Conservation (phyloP, 2,113 vertebrate genomes). For the Myrmophylax atrothorax region DNA sequence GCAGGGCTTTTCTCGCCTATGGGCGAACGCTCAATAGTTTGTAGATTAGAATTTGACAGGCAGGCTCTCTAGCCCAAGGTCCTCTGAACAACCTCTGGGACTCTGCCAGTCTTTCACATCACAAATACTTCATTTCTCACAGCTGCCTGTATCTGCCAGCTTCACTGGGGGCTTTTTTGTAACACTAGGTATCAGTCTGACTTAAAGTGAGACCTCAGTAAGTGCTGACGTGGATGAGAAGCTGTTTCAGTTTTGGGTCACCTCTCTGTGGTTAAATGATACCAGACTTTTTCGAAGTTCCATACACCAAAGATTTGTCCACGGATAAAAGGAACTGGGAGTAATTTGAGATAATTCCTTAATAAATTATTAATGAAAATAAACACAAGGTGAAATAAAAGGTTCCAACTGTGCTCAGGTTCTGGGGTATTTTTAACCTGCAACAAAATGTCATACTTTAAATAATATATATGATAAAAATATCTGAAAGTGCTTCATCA, state of each 20-base stretch:
- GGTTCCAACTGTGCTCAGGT: background rate
- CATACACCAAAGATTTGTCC: background rate
- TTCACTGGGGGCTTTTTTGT: background rate
- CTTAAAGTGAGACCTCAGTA: background rate
- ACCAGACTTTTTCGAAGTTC: background rate
- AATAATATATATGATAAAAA: background rate
- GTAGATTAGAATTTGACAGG: background rate
- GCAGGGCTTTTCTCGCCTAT: background rate
- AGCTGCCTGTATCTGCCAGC: background rate
- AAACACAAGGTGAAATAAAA: background rate
- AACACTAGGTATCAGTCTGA: background rate
- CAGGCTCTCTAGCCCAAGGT: background rate
- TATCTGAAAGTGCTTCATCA: background rate
- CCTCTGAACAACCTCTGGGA: background rate
- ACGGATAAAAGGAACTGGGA: background rate
- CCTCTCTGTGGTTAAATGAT: background rate
- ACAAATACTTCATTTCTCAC: background rate
- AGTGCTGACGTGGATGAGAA: background rate
- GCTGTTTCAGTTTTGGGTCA: background rate
- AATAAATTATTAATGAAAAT: background rate
- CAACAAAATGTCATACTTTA: background rate
- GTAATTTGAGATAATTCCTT: background rate
- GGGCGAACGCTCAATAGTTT: rapidly evolving
- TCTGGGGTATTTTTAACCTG: background rate
- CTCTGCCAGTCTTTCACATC: background rate